Conservation (phyloP, 2,888 invertebrate species). For the Pyralis farinalis region DNA sequence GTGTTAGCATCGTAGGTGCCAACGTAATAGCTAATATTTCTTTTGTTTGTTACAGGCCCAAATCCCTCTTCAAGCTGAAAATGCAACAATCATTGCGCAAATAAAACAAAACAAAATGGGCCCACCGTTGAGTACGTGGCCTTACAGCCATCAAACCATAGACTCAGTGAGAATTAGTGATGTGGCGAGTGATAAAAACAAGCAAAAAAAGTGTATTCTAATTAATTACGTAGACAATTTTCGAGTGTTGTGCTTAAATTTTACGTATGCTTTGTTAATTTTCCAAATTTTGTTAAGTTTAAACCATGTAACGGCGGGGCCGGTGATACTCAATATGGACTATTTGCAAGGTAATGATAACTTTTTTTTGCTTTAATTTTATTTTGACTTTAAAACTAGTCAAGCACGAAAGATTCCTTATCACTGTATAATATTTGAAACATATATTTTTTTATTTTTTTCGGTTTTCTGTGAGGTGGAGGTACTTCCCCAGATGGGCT, state of each 20-base stretch:
- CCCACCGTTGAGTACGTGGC: constrained; percentile 60
- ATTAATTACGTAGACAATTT: constrained; percentile 40
- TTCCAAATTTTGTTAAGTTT: constrained; percentile 53
- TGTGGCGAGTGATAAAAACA: constrained; percentile 29
- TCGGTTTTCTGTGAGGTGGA: no score
- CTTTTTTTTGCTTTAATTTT: no score
- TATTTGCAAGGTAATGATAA: constrained; percentile 61
- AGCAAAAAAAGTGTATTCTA: constrained; percentile 38
- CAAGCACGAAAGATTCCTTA: no score
- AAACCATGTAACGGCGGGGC: constrained; percentile 53
- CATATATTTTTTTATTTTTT: no score
- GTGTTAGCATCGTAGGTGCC: no score
- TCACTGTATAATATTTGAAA: no score
- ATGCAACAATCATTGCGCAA: constrained; percentile 45
- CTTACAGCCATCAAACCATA: constrained; percentile 37
- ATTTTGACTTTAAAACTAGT: no score
- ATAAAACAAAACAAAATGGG: constrained; percentile 44
- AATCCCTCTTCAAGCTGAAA: constrained; percentile 16
- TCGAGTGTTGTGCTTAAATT: constrained; percentile 50
- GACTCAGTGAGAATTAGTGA: constrained; percentile 23
- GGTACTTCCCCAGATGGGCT: no score
- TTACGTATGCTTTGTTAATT: constrained; percentile 49
- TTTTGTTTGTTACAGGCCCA: constrained; percentile 47
- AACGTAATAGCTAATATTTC: no score
- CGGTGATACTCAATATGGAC: constrained; percentile 64